These are phyloP conservation scores for Plagodis pulveraria DNA, from an alignment of 2,888 invertebrate species.

Conservation along the genomic window DNA sequence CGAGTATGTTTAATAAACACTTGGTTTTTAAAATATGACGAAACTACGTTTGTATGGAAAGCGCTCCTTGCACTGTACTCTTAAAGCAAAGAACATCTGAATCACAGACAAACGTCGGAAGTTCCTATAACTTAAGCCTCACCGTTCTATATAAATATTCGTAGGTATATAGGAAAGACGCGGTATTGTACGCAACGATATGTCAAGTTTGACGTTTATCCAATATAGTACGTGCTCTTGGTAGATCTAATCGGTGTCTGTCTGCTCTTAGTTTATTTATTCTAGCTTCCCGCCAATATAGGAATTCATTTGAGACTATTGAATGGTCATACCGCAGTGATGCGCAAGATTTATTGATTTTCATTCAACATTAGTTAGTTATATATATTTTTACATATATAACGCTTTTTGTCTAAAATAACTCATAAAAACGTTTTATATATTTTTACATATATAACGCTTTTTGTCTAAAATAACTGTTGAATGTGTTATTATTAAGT, in stretches of 20 bases:
- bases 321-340: constrained; percentile 2
- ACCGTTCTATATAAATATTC: constrained; percentile 8
- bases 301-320: constrained; percentile 15
- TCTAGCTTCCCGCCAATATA: constrained; percentile 25
- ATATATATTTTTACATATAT: too few species aligned
- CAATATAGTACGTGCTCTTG: constrained; percentile 76
- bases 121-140: constrained; percentile 37
- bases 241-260: constrained; percentile 64
- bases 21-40: too few species aligned
- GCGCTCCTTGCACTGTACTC: too few species aligned
- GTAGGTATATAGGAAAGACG: constrained; percentile 49
- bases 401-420: too few species aligned
- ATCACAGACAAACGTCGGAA: neutral
- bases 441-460: too few species aligned
- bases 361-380: neutral
- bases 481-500: too few species aligned
- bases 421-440: too few species aligned
- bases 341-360: constrained; percentile 9
- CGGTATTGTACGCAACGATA: constrained; percentile 61
- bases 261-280: constrained; percentile 59
- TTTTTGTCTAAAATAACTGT: too few species aligned
- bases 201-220: constrained; percentile 79
- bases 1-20: too few species aligned
- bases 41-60: too few species aligned
- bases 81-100: neutral